A percentile compares a stretch with the other conserved stretches of the same genome.
phyloP scores from a whole-genome alignment of 2,113 vertebrate species.

The Corvus moneduloides region DNA sequence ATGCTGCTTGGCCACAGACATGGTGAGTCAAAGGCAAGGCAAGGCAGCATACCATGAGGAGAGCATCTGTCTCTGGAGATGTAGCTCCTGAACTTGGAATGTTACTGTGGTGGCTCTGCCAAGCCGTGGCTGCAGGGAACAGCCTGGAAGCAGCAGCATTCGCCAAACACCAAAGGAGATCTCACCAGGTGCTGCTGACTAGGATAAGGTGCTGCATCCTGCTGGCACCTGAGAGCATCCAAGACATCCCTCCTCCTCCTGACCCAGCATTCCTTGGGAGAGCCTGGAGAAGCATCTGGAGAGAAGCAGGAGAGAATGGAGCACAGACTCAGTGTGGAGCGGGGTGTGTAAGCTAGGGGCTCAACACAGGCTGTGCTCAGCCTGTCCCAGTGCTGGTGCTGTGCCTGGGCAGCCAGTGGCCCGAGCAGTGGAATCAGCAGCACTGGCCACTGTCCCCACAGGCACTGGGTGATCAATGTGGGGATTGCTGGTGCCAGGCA shows the following conservation, averaged over 20 bases:
- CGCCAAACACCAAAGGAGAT: neutral
- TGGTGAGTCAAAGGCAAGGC: neutral
- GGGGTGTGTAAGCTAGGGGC: rapidly evolving
- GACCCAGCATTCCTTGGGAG: neutral
- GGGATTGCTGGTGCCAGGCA: neutral
- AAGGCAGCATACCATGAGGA: rapidly evolving
- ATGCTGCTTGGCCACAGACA: neutral
- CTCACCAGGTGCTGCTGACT: neutral
- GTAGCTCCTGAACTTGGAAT: neutral
- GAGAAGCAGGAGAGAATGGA: neutral
- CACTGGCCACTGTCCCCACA: rapidly evolving
- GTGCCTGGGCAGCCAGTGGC: neutral
- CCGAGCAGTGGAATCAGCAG: rapidly evolving
- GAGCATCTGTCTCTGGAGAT: neutral
- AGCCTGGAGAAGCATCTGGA: neutral
- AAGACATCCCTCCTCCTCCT: neutral
- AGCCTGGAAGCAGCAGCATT: neutral
- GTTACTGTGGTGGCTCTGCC: neutral
- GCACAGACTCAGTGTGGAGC: neutral
- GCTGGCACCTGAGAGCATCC: neutral
- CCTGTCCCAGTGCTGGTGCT: neutral
- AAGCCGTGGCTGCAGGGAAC: neutral
- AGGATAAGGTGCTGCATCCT: neutral
- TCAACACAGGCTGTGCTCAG: neutral
- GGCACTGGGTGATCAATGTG: rapidly evolving